These are phyloP conservation scores for Echeneis naucrates DNA, from an alignment of 2,797 vertebrate genomes.

Conservation along the genomic window DNA sequence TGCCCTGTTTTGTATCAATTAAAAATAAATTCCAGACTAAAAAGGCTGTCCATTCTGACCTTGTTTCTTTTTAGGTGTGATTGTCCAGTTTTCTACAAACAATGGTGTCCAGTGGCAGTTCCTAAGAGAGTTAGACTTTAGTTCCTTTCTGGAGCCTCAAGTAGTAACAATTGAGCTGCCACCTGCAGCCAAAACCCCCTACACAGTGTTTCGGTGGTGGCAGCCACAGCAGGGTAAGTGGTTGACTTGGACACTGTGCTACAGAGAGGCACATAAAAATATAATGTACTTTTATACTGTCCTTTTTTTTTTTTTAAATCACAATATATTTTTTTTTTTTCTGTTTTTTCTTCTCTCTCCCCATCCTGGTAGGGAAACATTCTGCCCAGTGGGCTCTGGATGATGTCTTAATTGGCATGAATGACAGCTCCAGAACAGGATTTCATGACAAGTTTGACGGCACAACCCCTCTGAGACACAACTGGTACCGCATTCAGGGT, in stretches of 20 bases:
- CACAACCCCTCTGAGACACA: slow-evolving; percentile 90
- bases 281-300: too few relatives aligned
- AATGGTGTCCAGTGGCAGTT: slow-evolving; percentile 95
- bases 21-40: neutral
- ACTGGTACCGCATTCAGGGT: slow-evolving; percentile 97
- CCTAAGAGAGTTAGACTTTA: slow-evolving; percentile 93
- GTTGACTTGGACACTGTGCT: neutral
- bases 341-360: neutral
- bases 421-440: slow-evolving; percentile 95
- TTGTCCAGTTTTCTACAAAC: slow-evolving; percentile 96
- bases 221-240: slow-evolving; percentile 93
- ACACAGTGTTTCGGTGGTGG: slow-evolving; percentile 98
- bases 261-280: slow-evolving; percentile 5
- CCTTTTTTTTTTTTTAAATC: neutral
- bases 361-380: slow-evolving; percentile 88
- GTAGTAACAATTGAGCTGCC: slow-evolving; percentile 97
- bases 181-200: slow-evolving; percentile 90
- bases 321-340: neutral
- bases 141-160: slow-evolving; percentile 95
- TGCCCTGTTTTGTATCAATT: neutral
- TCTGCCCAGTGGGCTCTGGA: slow-evolving; percentile 98
- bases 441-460: slow-evolving; percentile 98
- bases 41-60: neutral
- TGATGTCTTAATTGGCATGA: slow-evolving; percentile 96
- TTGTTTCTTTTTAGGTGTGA: slow-evolving; percentile 84